phyloP scores from a whole-genome alignment of 2,888 invertebrate species.

The Scaeva pyrastri region DNA sequence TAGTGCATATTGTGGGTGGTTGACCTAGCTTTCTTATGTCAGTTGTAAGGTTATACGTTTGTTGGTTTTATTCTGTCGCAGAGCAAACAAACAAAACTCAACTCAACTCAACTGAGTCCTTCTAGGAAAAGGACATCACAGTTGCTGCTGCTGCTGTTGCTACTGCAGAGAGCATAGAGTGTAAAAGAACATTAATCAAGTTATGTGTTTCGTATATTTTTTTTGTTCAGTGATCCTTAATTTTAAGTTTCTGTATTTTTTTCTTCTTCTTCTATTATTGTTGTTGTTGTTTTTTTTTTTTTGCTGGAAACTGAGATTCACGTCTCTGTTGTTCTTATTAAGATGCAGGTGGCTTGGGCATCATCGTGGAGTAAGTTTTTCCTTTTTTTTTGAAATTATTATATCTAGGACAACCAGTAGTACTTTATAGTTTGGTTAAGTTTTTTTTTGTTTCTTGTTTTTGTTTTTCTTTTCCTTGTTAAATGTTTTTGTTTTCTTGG shows the following conservation, averaged over 20 bases:
- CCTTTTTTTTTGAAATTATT: slow-evolving; percentile 24
- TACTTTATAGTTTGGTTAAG: slow-evolving; percentile 28
- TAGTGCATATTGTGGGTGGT: slow-evolving; percentile 70
- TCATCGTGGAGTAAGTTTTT: slow-evolving; percentile 17
- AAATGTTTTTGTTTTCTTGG: slow-evolving; percentile 18
- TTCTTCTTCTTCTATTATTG: slow-evolving; percentile 17
- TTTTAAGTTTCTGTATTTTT: slow-evolving; percentile 44
- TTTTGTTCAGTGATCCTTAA: slow-evolving; percentile 46
- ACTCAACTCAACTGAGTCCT: not conserved
- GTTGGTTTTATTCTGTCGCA: slow-evolving; percentile 60
- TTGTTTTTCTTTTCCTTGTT: not conserved
- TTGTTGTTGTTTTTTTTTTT: slow-evolving; percentile 6
- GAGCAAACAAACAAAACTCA: slow-evolving; percentile 57
- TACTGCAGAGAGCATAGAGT: slow-evolving; percentile 15
- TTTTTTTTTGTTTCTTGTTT: not conserved
- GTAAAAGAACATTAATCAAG: slow-evolving; percentile 74
- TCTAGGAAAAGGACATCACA: slow-evolving; percentile 32
- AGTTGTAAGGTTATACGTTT: slow-evolving; percentile 69
- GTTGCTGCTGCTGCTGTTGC: not conserved
- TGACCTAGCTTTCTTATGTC: slow-evolving; percentile 68
- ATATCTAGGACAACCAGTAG: slow-evolving; percentile 36
- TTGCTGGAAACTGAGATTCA: slow-evolving; percentile 23
- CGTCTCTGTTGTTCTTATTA: slow-evolving; percentile 10
- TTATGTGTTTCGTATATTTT: slow-evolving; percentile 51
- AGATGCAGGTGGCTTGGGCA: slow-evolving; percentile 39